Evolutionary conservation across 2,113 vertebrate species (phyloP).

Genomic region (Embiotoca jacksoni): DNA sequence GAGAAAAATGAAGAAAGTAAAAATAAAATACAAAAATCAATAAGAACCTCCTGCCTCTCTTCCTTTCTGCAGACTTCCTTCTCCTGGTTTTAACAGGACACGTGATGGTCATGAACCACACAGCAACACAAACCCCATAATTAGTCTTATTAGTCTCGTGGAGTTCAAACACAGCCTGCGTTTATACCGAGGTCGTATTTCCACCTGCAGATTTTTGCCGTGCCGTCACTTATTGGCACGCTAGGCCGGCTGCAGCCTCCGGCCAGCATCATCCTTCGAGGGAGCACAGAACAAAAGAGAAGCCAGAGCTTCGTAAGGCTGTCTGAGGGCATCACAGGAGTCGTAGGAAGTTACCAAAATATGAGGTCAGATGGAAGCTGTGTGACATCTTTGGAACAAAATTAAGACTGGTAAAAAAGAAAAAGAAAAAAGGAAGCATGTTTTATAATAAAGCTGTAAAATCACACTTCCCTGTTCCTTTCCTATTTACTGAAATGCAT

Average conservation of each 20-base stretch:
- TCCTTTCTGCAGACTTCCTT: not conserved
- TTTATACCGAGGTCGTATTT: not conserved
- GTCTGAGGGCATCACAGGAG: not conserved
- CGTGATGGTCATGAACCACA: not conserved
- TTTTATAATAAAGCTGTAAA: not conserved
- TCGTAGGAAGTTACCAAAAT: not conserved
- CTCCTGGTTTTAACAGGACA: not conserved
- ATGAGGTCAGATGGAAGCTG: not conserved
- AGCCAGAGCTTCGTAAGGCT: not conserved
- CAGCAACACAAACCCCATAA: not conserved
- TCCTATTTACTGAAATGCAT: not conserved
- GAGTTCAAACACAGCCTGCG: slow-evolving; percentile 9
- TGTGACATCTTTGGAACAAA: not conserved
- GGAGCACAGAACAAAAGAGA: not conserved
- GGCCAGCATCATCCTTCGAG: not conserved
- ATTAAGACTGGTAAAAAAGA: not conserved
- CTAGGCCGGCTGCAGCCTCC: not conserved
- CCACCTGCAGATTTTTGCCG: slow-evolving; percentile 19
- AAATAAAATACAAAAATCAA: not conserved
- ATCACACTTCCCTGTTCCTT: not conserved
- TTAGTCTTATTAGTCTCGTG: slow-evolving; percentile 11
- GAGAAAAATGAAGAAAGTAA: not conserved
- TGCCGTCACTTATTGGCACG: not conserved
- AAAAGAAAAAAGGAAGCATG: not conserved
- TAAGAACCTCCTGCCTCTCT: not conserved